phyloP scores from a whole-genome alignment of 2,797 vertebrate genomes.

The Sebastes alutus region DNA sequence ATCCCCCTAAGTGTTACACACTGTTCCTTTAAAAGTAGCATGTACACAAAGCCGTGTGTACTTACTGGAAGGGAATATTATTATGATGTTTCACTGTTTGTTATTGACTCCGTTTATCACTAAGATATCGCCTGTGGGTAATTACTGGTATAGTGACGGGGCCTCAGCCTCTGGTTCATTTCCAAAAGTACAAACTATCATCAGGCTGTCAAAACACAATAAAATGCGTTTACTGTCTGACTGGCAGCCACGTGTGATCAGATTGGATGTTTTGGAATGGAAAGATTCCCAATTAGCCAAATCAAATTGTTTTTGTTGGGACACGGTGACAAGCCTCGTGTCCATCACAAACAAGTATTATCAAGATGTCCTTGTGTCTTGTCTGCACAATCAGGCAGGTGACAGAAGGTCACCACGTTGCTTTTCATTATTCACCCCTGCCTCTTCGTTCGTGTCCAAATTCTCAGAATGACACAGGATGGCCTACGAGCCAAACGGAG shows the following conservation, averaged over 20 bases:
- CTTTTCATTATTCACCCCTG: constrained; percentile 60
- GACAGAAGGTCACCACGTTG: constrained; percentile 21
- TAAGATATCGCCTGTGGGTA: constrained; percentile 1
- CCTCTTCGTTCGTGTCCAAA: constrained; percentile 36
- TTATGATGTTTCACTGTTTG: neutral
- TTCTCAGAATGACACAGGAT: constrained; percentile 27
- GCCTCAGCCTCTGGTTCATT: constrained; percentile 19
- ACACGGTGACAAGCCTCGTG: constrained; percentile 36
- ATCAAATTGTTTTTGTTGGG: constrained; percentile 70
- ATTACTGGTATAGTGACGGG: neutral
- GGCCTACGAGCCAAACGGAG: constrained; percentile 26
- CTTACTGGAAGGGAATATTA: constrained; percentile 10
- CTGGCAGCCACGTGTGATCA: constrained; percentile 54
- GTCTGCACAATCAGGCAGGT: too few species aligned
- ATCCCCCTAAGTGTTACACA: too few species aligned
- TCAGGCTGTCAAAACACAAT: constrained; percentile 53
- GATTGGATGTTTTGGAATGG: constrained; percentile 41
- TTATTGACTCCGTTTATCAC: constrained; percentile 40
- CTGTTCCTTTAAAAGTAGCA: neutral
- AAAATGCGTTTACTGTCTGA: constrained; percentile 34
- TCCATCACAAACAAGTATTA: constrained; percentile 55
- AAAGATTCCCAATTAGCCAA: constrained; percentile 46
- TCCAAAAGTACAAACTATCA: constrained; percentile 52
- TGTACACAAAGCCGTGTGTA: neutral
- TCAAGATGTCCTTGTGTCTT: constrained; percentile 36